These are phyloP conservation scores for Exocentrus adspersus DNA, from an alignment of 2,888 invertebrate species.

Conservation along the genomic window DNA sequence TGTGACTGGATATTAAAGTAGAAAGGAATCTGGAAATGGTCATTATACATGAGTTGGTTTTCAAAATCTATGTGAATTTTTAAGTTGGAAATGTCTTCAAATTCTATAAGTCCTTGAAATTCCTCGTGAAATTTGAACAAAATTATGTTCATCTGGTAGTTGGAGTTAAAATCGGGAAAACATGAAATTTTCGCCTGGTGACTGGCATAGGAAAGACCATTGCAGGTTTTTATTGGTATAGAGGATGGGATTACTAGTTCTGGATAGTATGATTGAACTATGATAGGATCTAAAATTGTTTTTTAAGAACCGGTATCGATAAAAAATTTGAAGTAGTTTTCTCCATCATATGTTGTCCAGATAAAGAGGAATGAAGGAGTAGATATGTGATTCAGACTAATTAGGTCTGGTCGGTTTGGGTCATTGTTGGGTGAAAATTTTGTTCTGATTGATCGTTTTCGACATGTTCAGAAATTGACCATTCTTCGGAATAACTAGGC, in stretches of 20 bases:
- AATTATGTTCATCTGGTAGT: conserved; percentile 8
- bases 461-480: neutral
- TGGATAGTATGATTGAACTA: conserved; percentile 14
- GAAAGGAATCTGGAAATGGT: conserved; percentile 7
- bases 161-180: conserved; percentile 12
- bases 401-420: conserved; percentile 8
- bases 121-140: conserved; percentile 14
- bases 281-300: conserved; percentile 12
- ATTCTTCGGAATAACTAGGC: conserved; percentile 1
- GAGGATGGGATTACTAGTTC: conserved; percentile 3
- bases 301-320: conserved; percentile 14
- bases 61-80: conserved; percentile 16
- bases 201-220: conserved; percentile 13
- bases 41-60: conserved; percentile 14
- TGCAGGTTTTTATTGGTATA: conserved; percentile 11
- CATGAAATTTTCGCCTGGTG: conserved; percentile 11
- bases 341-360: conserved; percentile 7
- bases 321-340: conserved; percentile 13
- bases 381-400: conserved; percentile 11
- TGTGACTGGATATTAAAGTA: conserved; percentile 16
- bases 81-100: conserved; percentile 9
- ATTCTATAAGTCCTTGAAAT: conserved; percentile 12
- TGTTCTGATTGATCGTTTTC: conserved; percentile 4
- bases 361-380: conserved; percentile 5
- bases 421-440: conserved; percentile 1